Evolutionary conservation across 2,113 vertebrate genomes (phyloP).

Genomic region (Dipodomys merriami): DNA sequence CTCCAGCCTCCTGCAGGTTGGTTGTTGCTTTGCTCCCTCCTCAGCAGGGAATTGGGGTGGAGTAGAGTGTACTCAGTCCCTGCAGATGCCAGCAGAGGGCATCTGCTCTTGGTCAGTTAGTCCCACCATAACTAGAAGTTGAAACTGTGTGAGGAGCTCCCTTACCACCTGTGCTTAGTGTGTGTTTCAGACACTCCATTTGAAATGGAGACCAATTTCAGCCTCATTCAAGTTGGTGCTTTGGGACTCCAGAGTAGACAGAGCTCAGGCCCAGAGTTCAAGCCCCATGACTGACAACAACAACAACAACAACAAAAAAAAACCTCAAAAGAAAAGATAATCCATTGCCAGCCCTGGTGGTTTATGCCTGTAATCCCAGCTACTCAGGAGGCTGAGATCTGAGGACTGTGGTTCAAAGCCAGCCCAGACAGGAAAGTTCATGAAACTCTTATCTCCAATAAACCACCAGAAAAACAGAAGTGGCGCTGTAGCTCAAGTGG

Average conservation of each 20-base stretch:
- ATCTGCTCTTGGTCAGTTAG: background rate
- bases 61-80: background rate
- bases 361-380: too few relatives aligned
- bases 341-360: background rate
- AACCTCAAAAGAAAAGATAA: background rate
- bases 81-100: background rate
- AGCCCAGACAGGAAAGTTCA: too few relatives aligned
- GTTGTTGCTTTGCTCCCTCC: background rate
- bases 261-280: too few relatives aligned
- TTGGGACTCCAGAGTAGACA: background rate
- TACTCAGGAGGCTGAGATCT: too few relatives aligned
- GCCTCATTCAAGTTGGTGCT: background rate
- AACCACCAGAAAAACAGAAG: too few relatives aligned
- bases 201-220: background rate
- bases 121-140: background rate
- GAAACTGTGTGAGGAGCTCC: background rate
- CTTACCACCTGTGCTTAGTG: rapidly evolving
- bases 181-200: background rate
- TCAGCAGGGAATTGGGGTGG: background rate
- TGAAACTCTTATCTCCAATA: too few relatives aligned
- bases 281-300: too few relatives aligned
- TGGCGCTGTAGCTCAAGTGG: too few relatives aligned
- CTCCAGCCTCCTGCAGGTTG: background rate
- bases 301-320: background rate
- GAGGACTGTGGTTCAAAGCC: too few relatives aligned